Evolutionary conservation across 2,888 invertebrate species (phyloP).

Genomic region (Eulithis testata): DNA sequence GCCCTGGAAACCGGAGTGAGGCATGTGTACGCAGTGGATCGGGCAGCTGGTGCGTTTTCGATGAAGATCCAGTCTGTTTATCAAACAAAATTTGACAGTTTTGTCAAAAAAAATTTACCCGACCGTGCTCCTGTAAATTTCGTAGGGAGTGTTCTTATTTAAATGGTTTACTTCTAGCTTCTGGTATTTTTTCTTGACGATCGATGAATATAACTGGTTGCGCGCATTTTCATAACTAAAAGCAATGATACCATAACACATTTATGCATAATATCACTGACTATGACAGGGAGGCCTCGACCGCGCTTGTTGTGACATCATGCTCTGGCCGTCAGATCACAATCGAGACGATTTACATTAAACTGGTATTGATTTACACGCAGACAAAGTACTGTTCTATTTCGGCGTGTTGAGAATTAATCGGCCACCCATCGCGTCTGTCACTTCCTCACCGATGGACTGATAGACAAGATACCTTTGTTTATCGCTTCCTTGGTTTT

Average conservation of each 20-base stretch:
- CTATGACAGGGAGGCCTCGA: constrained; percentile 55
- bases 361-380: constrained; percentile 76
- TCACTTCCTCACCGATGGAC: constrained; percentile 33
- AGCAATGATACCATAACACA: constrained; percentile 28
- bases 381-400: constrained; percentile 58
- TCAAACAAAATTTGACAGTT: too few relatives aligned
- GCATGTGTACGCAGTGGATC: too few relatives aligned
- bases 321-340: constrained; percentile 61
- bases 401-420: constrained; percentile 67
- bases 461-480: constrained; percentile 26
- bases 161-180: too few relatives aligned
- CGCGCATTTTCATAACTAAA: background rate
- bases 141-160: too few relatives aligned
- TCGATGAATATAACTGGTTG: background rate
- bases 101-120: too few relatives aligned
- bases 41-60: too few relatives aligned
- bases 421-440: constrained; percentile 62
- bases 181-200: too few relatives aligned
- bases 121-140: too few relatives aligned
- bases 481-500: constrained; percentile 31
- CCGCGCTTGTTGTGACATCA: constrained; percentile 67
- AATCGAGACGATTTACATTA: constrained; percentile 79
- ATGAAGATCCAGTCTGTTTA: too few relatives aligned
- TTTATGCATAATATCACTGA: constrained; percentile 43
- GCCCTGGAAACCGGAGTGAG: too few relatives aligned